Evolutionary conservation across 2,113 vertebrate genomes (phyloP).

Genomic region (Mustela nigripes): DNA sequence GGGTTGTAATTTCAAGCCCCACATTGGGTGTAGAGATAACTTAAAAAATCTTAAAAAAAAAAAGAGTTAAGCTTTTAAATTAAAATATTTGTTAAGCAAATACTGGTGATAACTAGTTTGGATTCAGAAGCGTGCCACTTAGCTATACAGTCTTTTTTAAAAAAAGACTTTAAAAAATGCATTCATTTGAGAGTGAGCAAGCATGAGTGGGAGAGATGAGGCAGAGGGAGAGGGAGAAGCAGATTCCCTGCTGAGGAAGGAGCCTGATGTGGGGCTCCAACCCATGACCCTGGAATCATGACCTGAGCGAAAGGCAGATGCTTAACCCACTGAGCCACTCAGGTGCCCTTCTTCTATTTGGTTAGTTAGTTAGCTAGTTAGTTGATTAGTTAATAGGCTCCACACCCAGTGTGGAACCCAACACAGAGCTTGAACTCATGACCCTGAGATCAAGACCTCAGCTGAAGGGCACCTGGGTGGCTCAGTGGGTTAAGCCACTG

Average conservation of each 20-base stretch:
- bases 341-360: no score
- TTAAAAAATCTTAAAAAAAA: not conserved
- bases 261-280: not conserved
- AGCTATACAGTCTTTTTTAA: not conserved
- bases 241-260: not conserved
- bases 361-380: no score
- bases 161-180: not conserved
- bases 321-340: no score
- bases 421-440: no score
- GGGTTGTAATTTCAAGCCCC: not conserved
- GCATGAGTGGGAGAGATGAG: not conserved
- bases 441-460: no score
- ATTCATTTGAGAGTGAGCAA: not conserved
- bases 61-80: not conserved
- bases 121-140: not conserved
- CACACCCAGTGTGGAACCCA: no score
- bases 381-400: no score
- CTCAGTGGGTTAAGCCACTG: no score
- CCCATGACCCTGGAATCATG: no score
- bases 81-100: constrained; percentile 28
- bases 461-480: no score
- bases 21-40: not conserved
- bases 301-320: no score
- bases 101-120: not conserved
- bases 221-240: not conserved